Evolutionary conservation across 2,888 invertebrate genomes (phyloP).

Genomic region (Ectemnius cavifrons): DNA sequence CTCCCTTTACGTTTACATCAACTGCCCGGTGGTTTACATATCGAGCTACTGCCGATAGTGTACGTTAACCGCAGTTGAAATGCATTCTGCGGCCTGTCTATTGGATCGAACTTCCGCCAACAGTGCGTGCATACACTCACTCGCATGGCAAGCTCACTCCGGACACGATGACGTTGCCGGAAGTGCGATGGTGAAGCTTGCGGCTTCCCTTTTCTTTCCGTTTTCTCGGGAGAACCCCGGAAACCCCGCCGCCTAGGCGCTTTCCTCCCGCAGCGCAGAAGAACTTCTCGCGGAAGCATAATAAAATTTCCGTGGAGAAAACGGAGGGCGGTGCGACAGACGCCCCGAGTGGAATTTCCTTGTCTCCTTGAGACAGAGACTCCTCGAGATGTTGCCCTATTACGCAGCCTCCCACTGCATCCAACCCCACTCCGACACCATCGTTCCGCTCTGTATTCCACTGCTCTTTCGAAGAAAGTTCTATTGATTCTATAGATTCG

Average conservation of each 20-base stretch:
- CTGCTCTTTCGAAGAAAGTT: conserved; percentile 39
- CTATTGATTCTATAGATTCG: conserved; percentile 53
- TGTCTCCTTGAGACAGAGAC: conserved; percentile 52
- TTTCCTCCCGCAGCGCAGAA: conserved; percentile 32
- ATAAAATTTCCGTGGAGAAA: conserved; percentile 62
- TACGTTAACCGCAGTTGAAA: conserved; percentile 30
- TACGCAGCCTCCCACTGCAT: conserved; percentile 29
- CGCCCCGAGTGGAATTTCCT: conserved; percentile 60
- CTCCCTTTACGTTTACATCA: too few species aligned
- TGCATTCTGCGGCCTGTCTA: conserved; percentile 33
- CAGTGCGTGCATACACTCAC: conserved; percentile 33
- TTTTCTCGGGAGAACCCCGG: not conserved
- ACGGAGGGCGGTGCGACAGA: conserved; percentile 57
- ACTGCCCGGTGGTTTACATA: too few species aligned
- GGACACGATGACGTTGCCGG: conserved; percentile 17
- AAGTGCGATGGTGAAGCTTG: conserved; percentile 18
- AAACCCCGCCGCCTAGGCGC: not conserved
- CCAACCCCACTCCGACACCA: not conserved
- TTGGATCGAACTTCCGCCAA: conserved; percentile 28
- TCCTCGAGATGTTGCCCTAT: conserved; percentile 52
- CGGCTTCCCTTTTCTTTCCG: conserved; percentile 9
- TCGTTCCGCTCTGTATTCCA: too few species aligned
- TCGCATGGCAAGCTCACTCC: conserved; percentile 40
- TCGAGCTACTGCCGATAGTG: conserved; percentile 9
- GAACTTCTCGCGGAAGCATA: conserved; percentile 57